These are phyloP conservation scores for Ceratitis capitata DNA, from an alignment of 1,140 invertebrate genomes.

Conservation along the genomic window DNA sequence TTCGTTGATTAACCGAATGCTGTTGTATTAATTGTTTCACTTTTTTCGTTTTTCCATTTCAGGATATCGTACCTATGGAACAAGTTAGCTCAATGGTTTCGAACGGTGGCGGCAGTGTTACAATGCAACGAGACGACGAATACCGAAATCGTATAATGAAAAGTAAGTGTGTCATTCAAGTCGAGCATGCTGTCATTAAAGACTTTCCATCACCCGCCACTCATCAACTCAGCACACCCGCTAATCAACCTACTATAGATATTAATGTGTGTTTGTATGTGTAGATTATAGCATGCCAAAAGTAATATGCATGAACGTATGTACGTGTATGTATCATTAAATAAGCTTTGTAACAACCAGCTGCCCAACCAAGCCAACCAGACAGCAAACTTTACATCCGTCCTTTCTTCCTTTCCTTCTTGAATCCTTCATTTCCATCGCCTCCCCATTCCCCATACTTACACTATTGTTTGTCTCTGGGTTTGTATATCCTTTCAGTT, in stretches of 20 bases:
- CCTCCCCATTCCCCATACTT: no score
- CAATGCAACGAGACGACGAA: constrained; percentile 64
- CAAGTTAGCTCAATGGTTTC: constrained; percentile 65
- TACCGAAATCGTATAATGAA: constrained; percentile 65
- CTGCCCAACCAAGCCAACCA: neutral
- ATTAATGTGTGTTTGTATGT: neutral
- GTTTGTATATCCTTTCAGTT: neutral
- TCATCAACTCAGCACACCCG: no score
- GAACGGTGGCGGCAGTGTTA: constrained; percentile 60
- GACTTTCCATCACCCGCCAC: neutral
- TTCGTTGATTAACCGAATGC: neutral
- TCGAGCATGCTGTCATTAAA: constrained; percentile 44
- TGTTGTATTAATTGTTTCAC: neutral
- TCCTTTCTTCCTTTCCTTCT: neutral
- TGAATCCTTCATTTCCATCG: no score
- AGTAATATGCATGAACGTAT: no score
- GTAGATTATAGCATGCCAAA: neutral
- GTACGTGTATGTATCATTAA: neutral
- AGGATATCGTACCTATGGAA: constrained; percentile 66
- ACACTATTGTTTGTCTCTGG: neutral
- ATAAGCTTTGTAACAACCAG: neutral
- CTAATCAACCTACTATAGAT: neutral
- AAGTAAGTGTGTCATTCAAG: constrained; percentile 57
- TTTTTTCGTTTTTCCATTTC: constrained; percentile 46
- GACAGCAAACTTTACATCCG: no score